Percentiles rank a stretch among this genome's conserved stretches.
Evolutionary conservation across 2,113 vertebrate species (phyloP).

Genomic region (Sylvia atricapilla): DNA sequence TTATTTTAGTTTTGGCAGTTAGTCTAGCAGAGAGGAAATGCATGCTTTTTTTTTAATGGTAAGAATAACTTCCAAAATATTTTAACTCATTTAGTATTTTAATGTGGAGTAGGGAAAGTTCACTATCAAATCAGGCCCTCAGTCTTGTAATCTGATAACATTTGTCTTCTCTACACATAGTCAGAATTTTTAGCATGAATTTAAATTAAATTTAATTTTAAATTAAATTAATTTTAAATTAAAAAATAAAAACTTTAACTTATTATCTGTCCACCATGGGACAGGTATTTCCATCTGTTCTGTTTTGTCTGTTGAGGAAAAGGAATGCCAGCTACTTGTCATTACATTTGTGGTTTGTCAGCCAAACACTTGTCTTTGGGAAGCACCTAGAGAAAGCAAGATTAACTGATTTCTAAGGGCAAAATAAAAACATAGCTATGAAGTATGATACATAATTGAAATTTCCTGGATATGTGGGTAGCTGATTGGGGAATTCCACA

Average conservation of each 20-base stretch:
- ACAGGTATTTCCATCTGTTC: neutral
- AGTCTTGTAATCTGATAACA: neutral
- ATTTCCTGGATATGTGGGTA: neutral
- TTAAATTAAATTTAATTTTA: too few relatives aligned
- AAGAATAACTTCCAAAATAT: neutral
- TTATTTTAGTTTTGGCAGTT: neutral
- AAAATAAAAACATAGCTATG: neutral
- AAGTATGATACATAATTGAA: neutral
- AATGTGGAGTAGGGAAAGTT: neutral
- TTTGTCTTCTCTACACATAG: neutral
- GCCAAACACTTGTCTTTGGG: neutral
- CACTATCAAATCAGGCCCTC: neutral
- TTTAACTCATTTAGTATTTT: neutral
- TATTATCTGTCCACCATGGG: neutral
- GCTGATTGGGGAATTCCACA: neutral
- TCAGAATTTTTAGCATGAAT: neutral
- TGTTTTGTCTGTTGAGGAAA: neutral
- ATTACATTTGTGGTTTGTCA: neutral
- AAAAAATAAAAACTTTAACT: neutral
- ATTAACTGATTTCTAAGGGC: neutral
- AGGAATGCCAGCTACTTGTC: neutral
- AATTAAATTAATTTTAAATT: too few relatives aligned
- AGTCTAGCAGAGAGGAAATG: neutral
- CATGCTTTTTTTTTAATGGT: neutral
- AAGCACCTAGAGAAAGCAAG: neutral